Conservation (phyloP, 2,888 invertebrate species). For the Microplitis manilae region DNA sequence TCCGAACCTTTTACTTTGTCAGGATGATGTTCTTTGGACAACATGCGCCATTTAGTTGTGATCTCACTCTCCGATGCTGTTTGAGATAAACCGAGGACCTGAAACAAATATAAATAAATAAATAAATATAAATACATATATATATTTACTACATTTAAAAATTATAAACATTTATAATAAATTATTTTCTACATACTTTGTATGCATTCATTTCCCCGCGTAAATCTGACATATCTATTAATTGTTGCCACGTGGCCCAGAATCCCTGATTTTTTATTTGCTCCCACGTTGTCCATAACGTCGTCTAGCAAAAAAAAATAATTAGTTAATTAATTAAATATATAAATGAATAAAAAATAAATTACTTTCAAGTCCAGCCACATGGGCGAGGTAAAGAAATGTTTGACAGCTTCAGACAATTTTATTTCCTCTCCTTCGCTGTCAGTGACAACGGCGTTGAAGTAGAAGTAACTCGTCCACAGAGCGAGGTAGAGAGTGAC, state of each 20-base stretch:
- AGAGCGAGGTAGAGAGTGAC: constrained; percentile 80
- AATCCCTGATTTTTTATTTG: constrained; percentile 89
- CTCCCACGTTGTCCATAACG: constrained; percentile 81
- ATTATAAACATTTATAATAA: constrained; percentile 18
- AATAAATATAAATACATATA: not conserved
- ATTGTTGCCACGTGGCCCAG: constrained; percentile 86
- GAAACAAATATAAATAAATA: constrained; percentile 46
- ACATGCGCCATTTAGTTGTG: constrained; percentile 83
- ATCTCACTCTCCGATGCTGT: constrained; percentile 90
- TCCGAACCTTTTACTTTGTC: constrained; percentile 88
- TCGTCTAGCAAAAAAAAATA: constrained; percentile 55
- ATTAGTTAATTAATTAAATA: not conserved
- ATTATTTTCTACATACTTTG: constrained; percentile 74
- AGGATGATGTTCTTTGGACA: constrained; percentile 91
- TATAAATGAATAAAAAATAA: constrained; percentile 45
- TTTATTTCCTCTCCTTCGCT: constrained; percentile 90
- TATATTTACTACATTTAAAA: constrained; percentile 28
- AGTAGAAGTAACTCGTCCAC: constrained; percentile 87
- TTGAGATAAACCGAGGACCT: constrained; percentile 84
- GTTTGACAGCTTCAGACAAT: constrained; percentile 88
- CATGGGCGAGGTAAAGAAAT: constrained; percentile 89
- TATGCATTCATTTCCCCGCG: constrained; percentile 92
- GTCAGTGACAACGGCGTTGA: constrained; percentile 89
- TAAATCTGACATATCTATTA: constrained; percentile 89
- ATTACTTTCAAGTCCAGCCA: constrained; percentile 74